Evolutionary conservation across 2,888 invertebrate species (phyloP).

Genomic region (Cosmorhoe ocellata): DNA sequence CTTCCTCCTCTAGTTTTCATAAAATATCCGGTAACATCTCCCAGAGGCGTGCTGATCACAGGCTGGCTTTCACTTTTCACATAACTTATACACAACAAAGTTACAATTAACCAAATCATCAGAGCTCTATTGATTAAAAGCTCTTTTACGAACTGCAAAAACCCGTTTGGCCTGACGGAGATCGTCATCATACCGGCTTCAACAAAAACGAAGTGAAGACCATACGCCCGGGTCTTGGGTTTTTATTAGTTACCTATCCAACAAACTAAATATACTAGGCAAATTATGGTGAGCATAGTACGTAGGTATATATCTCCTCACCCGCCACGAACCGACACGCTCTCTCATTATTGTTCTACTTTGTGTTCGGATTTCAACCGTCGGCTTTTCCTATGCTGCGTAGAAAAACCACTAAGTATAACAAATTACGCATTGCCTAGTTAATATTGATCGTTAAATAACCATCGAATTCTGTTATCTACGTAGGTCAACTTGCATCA

Average conservation of each 20-base stretch:
- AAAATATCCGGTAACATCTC: conserved; percentile 79
- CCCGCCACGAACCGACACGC: conserved; percentile 4
- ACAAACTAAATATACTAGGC: conserved; percentile 35
- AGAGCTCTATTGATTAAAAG: conserved; percentile 25
- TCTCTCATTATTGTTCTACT: conserved; percentile 3
- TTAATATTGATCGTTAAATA: too few species aligned
- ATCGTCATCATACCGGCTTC: conserved; percentile 43
- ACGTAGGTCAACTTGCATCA: too few species aligned
- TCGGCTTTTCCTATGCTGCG: not conserved
- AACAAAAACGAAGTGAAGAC: conserved; percentile 54
- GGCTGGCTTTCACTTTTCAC: conserved; percentile 47
- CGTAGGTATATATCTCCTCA: not conserved
- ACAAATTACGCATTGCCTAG: too few species aligned
- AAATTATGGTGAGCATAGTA: conserved; percentile 38
- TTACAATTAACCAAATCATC: conserved; percentile 9
- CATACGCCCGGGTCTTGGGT: conserved; percentile 42
- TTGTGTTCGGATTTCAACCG: not conserved
- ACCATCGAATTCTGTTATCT: too few species aligned
- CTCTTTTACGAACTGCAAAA: conserved; percentile 27
- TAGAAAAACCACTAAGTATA: not conserved
- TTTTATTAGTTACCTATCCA: conserved; percentile 47
- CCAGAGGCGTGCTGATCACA: conserved; percentile 65
- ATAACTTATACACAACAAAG: conserved; percentile 31
- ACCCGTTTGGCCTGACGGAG: conserved; percentile 41
- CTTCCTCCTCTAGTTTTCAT: conserved; percentile 81